Base-by-base conservation (phyloP, 2,888 invertebrate species). In the Rhamnusium bicolor region DNA sequence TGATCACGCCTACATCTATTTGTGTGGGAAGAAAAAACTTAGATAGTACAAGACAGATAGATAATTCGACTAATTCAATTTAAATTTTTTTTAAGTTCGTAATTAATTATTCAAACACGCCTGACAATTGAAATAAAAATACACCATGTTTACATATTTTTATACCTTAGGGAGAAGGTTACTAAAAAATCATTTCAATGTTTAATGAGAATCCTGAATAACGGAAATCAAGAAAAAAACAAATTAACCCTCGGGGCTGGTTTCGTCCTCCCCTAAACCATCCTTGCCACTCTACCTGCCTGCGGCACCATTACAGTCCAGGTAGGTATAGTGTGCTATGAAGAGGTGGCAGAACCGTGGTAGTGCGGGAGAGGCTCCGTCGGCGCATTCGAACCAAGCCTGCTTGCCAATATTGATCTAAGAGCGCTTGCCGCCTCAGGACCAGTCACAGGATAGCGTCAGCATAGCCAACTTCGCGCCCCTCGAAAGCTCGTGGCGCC, bases 381-480 rank as follows among this genome's bases (percentile, higher is more conserved):
- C 81, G 79, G 80, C 81, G 79, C 79, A 82, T 12, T 47, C 66
- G 68, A 56, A 67, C 73, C 74, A 65, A 70, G 71, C 69, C 69
- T 61, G 74, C 75, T 82, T 84, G 84, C 86, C 86, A 83, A 86
- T 86, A 87, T 87, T 85, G 87, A 87, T 87, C 87, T 82, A 80
- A 81, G 83, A 79, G 76, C 75, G 77, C 79, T 72, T 58, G 73
- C 73, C 81, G 81, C 80, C 76, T 81, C 84, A 83, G 85, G 84
- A 85, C 85, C 84, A 86, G 85, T 86, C 84, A 84, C 84, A 85
- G 86, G 85, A 85, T 77, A 81, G 84, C 84, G 82, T 78, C 80
- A 82, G 82, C 79, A 78, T 79, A 79, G 82, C 79, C 77, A 79
- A 79, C 80, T 77, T 60, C 67, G 49, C 63, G 63, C 63, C 51